Percentiles rank a stretch among this genome's conserved stretches.
phyloP scores from a whole-genome alignment of 2,797 vertebrate genomes.

The Megaceryle alcyon region DNA sequence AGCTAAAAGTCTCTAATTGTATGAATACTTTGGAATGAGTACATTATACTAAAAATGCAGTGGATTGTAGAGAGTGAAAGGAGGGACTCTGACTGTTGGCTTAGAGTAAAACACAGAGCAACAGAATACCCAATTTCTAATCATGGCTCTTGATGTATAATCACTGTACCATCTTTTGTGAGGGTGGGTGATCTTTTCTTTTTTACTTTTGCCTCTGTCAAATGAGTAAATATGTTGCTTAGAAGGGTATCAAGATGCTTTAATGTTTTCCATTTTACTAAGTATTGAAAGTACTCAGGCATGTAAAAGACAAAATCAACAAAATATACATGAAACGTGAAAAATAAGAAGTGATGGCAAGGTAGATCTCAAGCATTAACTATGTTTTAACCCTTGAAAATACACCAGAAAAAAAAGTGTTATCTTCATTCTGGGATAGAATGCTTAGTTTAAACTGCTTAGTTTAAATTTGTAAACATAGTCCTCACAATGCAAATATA shows the following conservation, averaged over 20 bases:
- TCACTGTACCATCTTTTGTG: not conserved
- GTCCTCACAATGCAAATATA: not conserved
- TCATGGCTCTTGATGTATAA: not conserved
- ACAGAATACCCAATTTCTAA: not conserved
- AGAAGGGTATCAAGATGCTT: not conserved
- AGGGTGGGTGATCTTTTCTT: not conserved
- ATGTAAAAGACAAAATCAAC: not conserved
- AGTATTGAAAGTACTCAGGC: not conserved
- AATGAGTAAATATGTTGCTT: not conserved
- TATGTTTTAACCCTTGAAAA: not conserved
- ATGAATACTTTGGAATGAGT: not conserved
- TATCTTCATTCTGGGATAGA: not conserved
- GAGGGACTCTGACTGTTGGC: not conserved
- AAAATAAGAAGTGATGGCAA: not conserved
- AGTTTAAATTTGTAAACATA: not conserved
- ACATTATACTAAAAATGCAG: not conserved
- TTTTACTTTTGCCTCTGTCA: not conserved
- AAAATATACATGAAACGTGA: not conserved
- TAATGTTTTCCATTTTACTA: not conserved
- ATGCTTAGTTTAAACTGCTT: not conserved
- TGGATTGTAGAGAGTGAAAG: not conserved
- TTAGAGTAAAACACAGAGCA: not conserved
- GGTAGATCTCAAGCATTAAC: not conserved
- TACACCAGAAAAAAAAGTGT: not conserved
- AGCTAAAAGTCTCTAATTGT: constrained; percentile 35